Evolutionary conservation across 2,888 invertebrate species (phyloP).

Genomic region (Drosophila anomalata): DNA sequence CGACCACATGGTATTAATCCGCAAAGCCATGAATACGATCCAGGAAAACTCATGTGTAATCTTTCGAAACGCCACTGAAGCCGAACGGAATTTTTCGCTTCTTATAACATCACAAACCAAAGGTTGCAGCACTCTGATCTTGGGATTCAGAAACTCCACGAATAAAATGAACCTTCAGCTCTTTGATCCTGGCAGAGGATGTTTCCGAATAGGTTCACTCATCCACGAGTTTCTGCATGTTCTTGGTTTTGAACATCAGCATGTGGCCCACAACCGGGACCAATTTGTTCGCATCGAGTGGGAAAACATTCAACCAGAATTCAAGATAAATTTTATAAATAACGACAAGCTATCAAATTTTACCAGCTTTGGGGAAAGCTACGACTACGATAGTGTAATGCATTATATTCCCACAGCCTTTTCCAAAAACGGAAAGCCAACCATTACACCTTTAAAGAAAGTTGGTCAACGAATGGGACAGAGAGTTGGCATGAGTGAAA

Average conservation of each 20-base stretch:
- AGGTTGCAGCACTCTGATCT: slow-evolving; percentile 89
- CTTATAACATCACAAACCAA: not conserved
- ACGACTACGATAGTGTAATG: slow-evolving; percentile 92
- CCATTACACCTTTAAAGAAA: slow-evolving; percentile 84
- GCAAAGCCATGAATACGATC: not conserved
- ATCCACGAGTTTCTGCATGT: slow-evolving; percentile 90
- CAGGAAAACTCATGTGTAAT: not conserved
- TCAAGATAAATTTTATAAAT: not conserved
- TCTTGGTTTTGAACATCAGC: slow-evolving; percentile 89
- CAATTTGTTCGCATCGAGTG: slow-evolving; percentile 86
- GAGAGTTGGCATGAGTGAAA: slow-evolving; percentile 5
- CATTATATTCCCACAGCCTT: slow-evolving; percentile 90
- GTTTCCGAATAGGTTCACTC: slow-evolving; percentile 84
- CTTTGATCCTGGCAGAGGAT: slow-evolving; percentile 44
- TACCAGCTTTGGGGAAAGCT: slow-evolving; percentile 87
- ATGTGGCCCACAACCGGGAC: slow-evolving; percentile 89
- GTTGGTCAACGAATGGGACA: slow-evolving; percentile 27
- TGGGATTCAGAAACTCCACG: slow-evolving; percentile 86
- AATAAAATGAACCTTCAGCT: slow-evolving; percentile 46
- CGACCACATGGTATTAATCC: slow-evolving; percentile 86
- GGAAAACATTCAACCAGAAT: slow-evolving; percentile 61
- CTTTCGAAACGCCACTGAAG: not conserved
- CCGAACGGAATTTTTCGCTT: not conserved
- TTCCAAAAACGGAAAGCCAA: slow-evolving; percentile 87
- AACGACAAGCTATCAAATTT: not conserved